Conservation (phyloP, 2,113 vertebrate species). For the Leptosomus discolor region DNA sequence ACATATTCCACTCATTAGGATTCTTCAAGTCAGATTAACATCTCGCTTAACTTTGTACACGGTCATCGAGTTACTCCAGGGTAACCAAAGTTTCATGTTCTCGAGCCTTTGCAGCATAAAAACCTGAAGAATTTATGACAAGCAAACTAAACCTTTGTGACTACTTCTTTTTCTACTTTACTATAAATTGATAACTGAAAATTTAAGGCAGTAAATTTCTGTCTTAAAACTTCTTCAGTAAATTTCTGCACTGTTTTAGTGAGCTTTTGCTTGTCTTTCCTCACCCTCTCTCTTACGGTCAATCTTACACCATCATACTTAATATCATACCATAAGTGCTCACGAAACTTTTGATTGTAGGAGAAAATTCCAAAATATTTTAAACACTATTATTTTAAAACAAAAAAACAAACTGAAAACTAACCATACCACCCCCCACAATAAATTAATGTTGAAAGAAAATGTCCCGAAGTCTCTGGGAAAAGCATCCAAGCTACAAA, state of each 20-base stretch:
- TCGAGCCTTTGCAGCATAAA: background rate
- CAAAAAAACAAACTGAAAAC: background rate
- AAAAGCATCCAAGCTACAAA: background rate
- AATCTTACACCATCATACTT: background rate
- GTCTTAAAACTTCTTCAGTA: background rate
- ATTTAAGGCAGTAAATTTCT: background rate
- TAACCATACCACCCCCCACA: background rate
- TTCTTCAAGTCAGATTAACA: background rate
- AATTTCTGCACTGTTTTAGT: background rate
- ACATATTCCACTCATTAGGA: background rate
- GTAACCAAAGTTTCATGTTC: background rate
- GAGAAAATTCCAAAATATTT: background rate
- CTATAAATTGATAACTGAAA: background rate
- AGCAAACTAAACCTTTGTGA: background rate
- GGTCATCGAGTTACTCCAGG: background rate
- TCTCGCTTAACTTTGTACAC: background rate
- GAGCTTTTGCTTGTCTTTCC: background rate
- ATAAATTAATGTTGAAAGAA: background rate
- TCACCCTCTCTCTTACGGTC: background rate
- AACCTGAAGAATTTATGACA: background rate
- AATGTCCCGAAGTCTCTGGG: background rate
- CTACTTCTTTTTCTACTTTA: background rate
- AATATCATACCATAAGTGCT: rapidly evolving
- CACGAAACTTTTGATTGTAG: background rate
- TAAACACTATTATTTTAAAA: background rate